Conservation (phyloP, 2,888 invertebrate species). For the Agelastica alni region DNA sequence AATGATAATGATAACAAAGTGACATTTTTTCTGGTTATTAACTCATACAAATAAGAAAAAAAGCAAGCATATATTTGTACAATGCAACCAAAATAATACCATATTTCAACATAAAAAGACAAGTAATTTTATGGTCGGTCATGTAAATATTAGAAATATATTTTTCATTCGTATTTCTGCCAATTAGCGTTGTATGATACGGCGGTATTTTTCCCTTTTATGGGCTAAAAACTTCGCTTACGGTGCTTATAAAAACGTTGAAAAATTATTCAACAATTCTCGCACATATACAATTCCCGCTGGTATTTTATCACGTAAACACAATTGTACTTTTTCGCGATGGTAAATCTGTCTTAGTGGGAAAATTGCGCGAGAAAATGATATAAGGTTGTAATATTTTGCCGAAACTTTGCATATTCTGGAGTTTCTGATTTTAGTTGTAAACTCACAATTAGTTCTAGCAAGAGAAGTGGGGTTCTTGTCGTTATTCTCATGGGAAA, state of each 20-base stretch:
- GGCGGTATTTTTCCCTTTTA: slow-evolving; percentile 2
- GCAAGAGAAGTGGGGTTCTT: slow-evolving; percentile 42
- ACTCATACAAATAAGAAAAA: too few species aligned
- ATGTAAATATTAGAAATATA: too few species aligned
- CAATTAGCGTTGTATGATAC: slow-evolving; percentile 18
- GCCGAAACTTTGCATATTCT: slow-evolving; percentile 40
- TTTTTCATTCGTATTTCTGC: slow-evolving; percentile 20
- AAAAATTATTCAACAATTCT: slow-evolving; percentile 31
- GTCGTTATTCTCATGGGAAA: slow-evolving; percentile 50
- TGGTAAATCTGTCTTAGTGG: slow-evolving; percentile 34
- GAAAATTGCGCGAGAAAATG: slow-evolving; percentile 34
- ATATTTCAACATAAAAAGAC: too few species aligned
- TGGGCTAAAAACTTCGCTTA: slow-evolving; percentile 16
- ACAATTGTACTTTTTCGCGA: slow-evolving; percentile 34
- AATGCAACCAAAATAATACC: too few species aligned
- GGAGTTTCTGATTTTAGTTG: slow-evolving; percentile 45
- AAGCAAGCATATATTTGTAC: too few species aligned
- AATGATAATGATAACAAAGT: too few species aligned
- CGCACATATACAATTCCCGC: slow-evolving; percentile 29
- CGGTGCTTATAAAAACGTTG: slow-evolving; percentile 24
- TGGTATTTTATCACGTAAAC: slow-evolving; percentile 31
- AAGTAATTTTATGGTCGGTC: too few species aligned
- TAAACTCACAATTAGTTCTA: slow-evolving; percentile 49
- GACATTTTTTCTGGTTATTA: too few species aligned
- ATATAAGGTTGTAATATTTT: slow-evolving; percentile 41